phyloP scores from a whole-genome alignment of 2,797 vertebrate genomes.

The Micrastur ruficollis region DNA sequence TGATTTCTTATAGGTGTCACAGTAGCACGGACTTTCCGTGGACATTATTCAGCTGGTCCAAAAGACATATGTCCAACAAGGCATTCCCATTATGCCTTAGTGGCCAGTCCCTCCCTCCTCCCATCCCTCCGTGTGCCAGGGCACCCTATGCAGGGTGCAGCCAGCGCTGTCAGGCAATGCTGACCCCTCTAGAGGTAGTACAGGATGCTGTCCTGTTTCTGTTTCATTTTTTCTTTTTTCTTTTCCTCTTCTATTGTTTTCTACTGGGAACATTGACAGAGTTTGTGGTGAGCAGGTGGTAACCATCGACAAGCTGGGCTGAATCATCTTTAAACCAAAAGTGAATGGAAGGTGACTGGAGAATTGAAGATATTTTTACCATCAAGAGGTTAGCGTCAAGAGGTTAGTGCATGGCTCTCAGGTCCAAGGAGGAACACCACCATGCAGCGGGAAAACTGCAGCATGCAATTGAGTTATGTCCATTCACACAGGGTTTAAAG shows the following conservation, averaged over 20 bases:
- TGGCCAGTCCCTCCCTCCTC: background rate
- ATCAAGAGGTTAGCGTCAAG: background rate
- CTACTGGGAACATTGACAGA: background rate
- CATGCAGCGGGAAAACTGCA: background rate
- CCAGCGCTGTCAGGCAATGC: background rate
- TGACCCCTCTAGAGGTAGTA: background rate
- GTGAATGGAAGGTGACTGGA: background rate
- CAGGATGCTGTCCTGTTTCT: background rate
- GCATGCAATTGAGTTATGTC: background rate
- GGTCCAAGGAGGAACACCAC: background rate
- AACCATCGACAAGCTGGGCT: background rate
- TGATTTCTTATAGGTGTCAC: background rate
- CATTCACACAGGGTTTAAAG: background rate
- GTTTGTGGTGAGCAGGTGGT: background rate
- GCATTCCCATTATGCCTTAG: background rate
- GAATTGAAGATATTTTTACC: background rate
- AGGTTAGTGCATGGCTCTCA: background rate
- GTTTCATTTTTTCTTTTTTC: background rate
- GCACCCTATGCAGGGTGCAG: background rate
- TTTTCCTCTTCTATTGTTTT: background rate
- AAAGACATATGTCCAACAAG: background rate
- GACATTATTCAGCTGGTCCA: background rate
- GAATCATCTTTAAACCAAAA: background rate
- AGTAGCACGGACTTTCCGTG: background rate
- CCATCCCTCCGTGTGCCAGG: background rate